Percentiles rank a stretch among this genome's conserved stretches.
Evolutionary conservation across 2,113 vertebrate genomes (phyloP).

Genomic region (Chionis minor): DNA sequence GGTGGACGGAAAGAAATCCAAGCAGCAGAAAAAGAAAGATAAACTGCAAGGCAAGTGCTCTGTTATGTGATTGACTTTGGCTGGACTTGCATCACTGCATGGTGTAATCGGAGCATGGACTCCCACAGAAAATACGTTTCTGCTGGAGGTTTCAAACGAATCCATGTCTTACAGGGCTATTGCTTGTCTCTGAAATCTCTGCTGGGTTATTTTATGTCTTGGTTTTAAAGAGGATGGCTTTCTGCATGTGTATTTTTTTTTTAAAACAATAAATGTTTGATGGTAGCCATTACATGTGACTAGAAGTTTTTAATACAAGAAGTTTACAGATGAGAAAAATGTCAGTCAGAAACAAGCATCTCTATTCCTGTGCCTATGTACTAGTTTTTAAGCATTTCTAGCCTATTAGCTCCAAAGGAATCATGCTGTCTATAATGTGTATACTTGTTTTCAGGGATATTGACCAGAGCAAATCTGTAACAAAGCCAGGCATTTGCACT

Average conservation of each 20-base stretch:
- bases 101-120: neutral
- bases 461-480: neutral
- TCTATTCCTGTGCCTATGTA: neutral
- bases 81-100: neutral
- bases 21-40: conserved; percentile 62
- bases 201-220: neutral
- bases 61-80: conserved; percentile 65
- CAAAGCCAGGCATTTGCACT: neutral
- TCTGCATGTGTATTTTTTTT: conserved; percentile 53
- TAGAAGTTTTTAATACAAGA: neutral
- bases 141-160: neutral
- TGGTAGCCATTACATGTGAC: neutral
- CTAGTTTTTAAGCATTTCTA: neutral
- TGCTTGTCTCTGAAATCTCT: neutral
- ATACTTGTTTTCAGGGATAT: neutral
- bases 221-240: neutral
- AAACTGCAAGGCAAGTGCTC: conserved; percentile 74
- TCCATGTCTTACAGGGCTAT: neutral
- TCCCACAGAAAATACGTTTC: neutral
- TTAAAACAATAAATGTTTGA: neutral
- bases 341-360: neutral
- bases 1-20: conserved; percentile 71
- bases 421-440: neutral
- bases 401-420: neutral
- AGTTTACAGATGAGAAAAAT: neutral